Evolutionary conservation across 1,140 invertebrate genomes (phyloP).

Genomic region (Solen grandis): DNA sequence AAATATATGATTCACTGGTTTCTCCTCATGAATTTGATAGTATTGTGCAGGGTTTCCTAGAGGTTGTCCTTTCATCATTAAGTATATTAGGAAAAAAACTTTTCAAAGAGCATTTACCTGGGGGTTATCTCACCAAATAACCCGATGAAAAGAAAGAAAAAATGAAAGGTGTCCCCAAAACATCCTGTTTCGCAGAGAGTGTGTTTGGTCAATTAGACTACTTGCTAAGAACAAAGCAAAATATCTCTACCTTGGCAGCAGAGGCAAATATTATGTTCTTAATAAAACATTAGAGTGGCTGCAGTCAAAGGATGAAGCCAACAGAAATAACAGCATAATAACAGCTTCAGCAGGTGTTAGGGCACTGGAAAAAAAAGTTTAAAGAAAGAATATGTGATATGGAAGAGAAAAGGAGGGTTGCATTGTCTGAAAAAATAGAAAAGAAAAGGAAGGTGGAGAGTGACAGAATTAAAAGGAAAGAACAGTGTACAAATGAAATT

Average conservation of each 20-base stretch:
- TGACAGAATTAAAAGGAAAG: conserved; percentile 23
- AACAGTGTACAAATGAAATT: conserved; percentile 17
- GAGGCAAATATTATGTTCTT: conserved; percentile 13
- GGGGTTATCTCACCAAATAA: conserved; percentile 1
- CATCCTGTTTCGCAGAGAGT: conserved; percentile 34
- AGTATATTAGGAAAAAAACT: background rate
- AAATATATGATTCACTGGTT: background rate
- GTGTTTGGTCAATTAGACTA: conserved; percentile 35
- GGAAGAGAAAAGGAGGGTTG: background rate
- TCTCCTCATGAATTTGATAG: background rate
- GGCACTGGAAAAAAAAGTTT: background rate
- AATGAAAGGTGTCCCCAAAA: conserved; percentile 14
- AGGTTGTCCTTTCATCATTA: background rate
- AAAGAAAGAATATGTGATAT: conserved; percentile 9
- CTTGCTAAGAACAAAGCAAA: conserved; percentile 9
- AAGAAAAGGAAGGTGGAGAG: background rate
- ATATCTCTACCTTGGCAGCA: background rate
- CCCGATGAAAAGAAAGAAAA: background rate
- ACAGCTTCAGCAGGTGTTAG: background rate
- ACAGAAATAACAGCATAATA: background rate
- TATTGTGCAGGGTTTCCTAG: background rate
- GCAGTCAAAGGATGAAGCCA: background rate
- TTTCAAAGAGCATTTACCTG: conserved; percentile 23
- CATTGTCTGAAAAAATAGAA: conserved; percentile 9
- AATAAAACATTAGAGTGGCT: conserved; percentile 25